phyloP scores from a whole-genome alignment of 2,113 vertebrate species.

The Hydrolagus affinis region DNA sequence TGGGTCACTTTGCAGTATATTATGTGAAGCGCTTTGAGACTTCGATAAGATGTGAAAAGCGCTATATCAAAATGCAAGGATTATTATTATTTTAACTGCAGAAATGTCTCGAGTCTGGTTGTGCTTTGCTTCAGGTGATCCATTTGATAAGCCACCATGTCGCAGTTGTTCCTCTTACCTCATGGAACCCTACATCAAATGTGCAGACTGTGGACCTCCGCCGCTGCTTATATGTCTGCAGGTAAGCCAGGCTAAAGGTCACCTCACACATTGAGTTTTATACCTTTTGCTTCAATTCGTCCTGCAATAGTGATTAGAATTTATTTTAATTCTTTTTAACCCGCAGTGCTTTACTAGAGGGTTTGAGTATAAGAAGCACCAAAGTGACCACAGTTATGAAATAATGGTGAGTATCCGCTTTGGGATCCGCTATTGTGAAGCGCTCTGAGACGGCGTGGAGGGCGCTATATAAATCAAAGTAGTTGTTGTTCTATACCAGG shows the following conservation, averaged over 20 bases:
- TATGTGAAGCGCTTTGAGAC: too few relatives aligned
- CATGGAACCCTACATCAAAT: slow-evolving; percentile 90
- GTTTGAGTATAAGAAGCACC: slow-evolving; percentile 93
- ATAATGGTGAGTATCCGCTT: slow-evolving; percentile 92
- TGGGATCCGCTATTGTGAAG: too few relatives aligned
- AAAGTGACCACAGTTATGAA: slow-evolving; percentile 94
- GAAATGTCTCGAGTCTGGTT: not conserved
- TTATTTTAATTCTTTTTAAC: too few relatives aligned
- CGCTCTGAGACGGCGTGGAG: too few relatives aligned
- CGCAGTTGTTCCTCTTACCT: slow-evolving; percentile 86
- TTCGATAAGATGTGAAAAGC: too few relatives aligned
- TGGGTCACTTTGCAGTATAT: too few relatives aligned
- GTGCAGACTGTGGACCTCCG: slow-evolving; percentile 88
- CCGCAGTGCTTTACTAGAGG: slow-evolving; percentile 89
- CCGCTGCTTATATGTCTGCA: slow-evolving; percentile 87
- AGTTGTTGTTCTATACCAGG: too few relatives aligned
- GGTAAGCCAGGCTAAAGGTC: slow-evolving; percentile 52
- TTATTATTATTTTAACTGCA: too few relatives aligned
- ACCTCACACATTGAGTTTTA: too few relatives aligned
- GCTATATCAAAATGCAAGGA: too few relatives aligned
- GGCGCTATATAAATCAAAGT: too few relatives aligned
- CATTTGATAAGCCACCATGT: slow-evolving; percentile 86
- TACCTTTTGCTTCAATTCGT: not conserved
- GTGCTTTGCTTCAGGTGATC: slow-evolving; percentile 64
- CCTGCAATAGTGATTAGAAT: not conserved